Evolutionary conservation across 1,140 invertebrate species (phyloP).

Genomic region (Venustaconcha ellipsiformis): DNA sequence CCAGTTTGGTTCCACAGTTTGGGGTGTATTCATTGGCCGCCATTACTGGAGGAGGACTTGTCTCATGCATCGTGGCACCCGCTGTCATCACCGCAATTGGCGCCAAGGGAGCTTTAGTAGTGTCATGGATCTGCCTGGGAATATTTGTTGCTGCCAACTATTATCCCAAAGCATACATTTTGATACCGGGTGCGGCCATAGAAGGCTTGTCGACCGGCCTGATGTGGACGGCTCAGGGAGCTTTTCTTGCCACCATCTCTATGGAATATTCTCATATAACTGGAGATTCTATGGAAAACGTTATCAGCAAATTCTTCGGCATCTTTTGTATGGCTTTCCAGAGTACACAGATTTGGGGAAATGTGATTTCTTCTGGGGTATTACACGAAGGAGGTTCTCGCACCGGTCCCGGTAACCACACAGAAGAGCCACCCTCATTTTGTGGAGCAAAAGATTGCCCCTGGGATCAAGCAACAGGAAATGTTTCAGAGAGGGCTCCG

Average conservation of each 20-base stretch:
- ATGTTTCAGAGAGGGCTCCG: constrained; percentile 2
- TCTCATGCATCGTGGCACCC: constrained; percentile 47
- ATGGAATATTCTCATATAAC: constrained; percentile 43
- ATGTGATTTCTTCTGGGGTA: constrained; percentile 48
- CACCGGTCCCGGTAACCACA: constrained; percentile 11
- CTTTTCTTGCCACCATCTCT: constrained; percentile 45
- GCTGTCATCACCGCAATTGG: constrained; percentile 41
- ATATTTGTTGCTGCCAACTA: constrained; percentile 51
- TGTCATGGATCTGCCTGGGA: constrained; percentile 41
- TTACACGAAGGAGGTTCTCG: constrained; percentile 21
- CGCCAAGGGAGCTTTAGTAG: constrained; percentile 40
- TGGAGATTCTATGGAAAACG: constrained; percentile 28
- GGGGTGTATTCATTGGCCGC: constrained; percentile 47
- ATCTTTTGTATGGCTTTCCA: constrained; percentile 54
- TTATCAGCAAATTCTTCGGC: constrained; percentile 52
- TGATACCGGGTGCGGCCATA: constrained; percentile 43
- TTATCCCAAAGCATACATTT: constrained; percentile 36
- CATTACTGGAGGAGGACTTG: constrained; percentile 44
- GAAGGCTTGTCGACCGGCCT: constrained; percentile 47
- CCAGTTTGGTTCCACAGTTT: constrained; percentile 38
- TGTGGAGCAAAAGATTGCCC: constrained; percentile 42
- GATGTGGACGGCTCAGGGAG: constrained; percentile 57
- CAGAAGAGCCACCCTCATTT: constrained; percentile 15
- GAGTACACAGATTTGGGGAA: constrained; percentile 55
- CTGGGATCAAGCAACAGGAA: constrained; percentile 7